Evolutionary conservation across 2,888 invertebrate species (phyloP).

Genomic region (Phalera bucephala): DNA sequence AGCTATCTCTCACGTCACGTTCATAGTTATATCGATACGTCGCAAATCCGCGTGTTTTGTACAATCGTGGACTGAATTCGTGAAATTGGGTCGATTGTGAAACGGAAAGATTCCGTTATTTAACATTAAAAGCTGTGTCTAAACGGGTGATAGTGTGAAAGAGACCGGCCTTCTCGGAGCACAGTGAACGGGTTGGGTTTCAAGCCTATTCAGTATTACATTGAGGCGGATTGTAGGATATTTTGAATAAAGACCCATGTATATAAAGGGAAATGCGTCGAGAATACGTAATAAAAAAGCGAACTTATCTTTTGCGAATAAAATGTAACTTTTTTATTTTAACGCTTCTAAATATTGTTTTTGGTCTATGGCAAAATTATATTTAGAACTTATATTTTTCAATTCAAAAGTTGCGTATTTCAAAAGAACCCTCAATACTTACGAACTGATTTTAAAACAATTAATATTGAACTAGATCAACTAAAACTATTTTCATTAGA

Average conservation of each 20-base stretch:
- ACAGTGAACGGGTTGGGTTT: background rate
- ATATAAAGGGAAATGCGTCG: constrained; percentile 5
- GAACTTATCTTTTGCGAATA: too few species aligned
- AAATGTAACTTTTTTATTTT: too few species aligned
- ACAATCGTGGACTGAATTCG: constrained; percentile 25
- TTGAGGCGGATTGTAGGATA: constrained; percentile 25
- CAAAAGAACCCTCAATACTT: too few species aligned
- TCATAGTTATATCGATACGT: constrained; percentile 35
- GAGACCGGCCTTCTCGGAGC: constrained; percentile 24
- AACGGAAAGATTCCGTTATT: constrained; percentile 32
- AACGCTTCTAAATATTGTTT: too few species aligned
- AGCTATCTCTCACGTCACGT: constrained; percentile 41
- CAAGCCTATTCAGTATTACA: constrained; percentile 13
- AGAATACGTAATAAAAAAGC: constrained; percentile 15
- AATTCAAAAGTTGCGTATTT: too few species aligned
- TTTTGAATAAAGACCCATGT: constrained; percentile 20
- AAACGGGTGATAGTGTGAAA: constrained; percentile 34
- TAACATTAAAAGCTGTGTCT: constrained; percentile 40
- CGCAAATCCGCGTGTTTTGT: constrained; percentile 32
- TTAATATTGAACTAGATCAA: background rate
- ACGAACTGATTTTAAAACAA: too few species aligned
- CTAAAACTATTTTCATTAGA: background rate
- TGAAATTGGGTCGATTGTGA: constrained; percentile 14
- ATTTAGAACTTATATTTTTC: too few species aligned
- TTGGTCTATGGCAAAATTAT: too few species aligned